Conservation (phyloP, 2,888 invertebrate genomes). For the Epinotia demarniana region DNA sequence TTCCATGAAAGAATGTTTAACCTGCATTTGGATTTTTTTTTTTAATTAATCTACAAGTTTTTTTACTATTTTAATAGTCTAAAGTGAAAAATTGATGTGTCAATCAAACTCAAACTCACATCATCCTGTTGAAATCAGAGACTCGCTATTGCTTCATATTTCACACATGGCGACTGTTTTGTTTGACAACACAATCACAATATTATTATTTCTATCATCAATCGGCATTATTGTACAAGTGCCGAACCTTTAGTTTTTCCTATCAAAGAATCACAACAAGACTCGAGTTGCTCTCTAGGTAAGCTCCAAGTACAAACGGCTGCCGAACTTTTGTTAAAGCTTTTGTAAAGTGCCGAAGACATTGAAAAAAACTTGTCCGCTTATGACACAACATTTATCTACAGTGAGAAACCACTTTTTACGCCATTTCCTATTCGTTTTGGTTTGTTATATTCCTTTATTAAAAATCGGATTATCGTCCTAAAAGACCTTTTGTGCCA, state of each 20-base stretch:
- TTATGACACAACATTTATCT: conserved; percentile 63
- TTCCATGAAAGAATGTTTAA: not conserved
- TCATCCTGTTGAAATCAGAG: conserved; percentile 38
- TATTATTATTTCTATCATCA: conserved; percentile 56
- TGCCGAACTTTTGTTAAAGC: conserved; percentile 71
- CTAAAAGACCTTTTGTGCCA: conserved; percentile 37
- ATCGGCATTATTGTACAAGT: conserved; percentile 68
- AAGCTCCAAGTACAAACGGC: conserved; percentile 57
- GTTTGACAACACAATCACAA: conserved; percentile 44
- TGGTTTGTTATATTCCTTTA: conserved; percentile 48
- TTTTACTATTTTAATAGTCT: not conserved
- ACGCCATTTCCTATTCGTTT: conserved; percentile 49
- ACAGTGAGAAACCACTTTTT: conserved; percentile 65
- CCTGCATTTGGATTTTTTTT: not conserved
- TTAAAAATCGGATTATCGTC: conserved; percentile 57
- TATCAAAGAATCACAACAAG: conserved; percentile 79
- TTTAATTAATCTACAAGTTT: not conserved
- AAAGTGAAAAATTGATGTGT: not conserved
- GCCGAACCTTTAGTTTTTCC: conserved; percentile 67
- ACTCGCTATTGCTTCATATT: conserved; percentile 21
- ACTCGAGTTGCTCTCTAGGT: conserved; percentile 61
- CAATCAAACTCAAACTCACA: not conserved
- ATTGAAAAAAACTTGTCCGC: conserved; percentile 58
- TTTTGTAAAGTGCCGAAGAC: conserved; percentile 67
- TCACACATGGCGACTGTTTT: conserved; percentile 40